Evolutionary conservation across 2,888 invertebrate genomes (phyloP), one percentile per base, ranked within the genome.

Genomic region (Tetropium fuscum): DNA sequence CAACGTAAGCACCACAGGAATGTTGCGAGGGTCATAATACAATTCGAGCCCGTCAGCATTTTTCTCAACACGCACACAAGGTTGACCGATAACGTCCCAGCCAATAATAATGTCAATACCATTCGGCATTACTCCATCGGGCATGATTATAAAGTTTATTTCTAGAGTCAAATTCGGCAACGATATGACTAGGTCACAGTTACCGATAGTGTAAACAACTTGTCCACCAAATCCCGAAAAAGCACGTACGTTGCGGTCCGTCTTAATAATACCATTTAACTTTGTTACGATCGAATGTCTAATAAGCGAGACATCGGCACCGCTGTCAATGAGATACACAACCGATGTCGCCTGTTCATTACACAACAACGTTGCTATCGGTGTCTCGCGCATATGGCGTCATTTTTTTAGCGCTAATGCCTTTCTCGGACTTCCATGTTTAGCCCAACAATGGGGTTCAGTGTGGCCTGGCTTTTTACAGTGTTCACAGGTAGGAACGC

Each of bases 291-390:
- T 48, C 3, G 40, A 41, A 10, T 63, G 45, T 15, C 47, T 65
- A 20, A 66, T 61, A 38, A 69, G 53, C 40, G 62, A 69, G 6
- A 54, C 10, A n/a, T 69, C 63, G 10, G 63, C 66, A 41, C 66
- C 68, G 22, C 51, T 68, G 43, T 69, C 66, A 22, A 69, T 66
- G 5, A 68, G 51, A 44, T 69, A 68, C 2, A 48, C 43, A 30
- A 66, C 60, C 13, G 44, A 32, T 6, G 19, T 11, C 5, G 57
- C 58, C 18, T 53, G 27, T 3, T 59, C 32, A n/a, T 61, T 36
- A 11, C 48, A 59, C 41, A 68, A 38, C 6, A 66, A 1, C 8
- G 61, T 66, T 7, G 63, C 64, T 13, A 68, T 60, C 5, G 65
- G 63, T 48, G 65, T 56, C 40, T 32, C 43, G 4, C 7, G 4